Evolutionary conservation across 2,888 invertebrate species (phyloP).

Genomic region (Drosophila flavopinicola): DNA sequence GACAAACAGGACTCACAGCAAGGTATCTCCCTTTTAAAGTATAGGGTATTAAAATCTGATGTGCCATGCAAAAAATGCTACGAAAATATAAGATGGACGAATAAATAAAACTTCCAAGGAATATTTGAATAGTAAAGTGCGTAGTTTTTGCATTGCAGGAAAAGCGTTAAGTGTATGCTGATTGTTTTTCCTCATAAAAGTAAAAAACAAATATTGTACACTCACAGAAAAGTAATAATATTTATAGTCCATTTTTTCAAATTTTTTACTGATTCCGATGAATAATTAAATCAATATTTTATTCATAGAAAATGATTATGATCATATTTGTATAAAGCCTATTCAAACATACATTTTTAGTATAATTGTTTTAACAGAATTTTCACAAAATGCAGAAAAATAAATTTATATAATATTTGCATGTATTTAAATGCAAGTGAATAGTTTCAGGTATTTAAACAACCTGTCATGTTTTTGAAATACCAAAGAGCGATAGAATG

Average conservation of each 20-base stretch:
- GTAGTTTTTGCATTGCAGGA: constrained; percentile 3
- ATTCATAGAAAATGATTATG: no score
- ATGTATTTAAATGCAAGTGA: background rate
- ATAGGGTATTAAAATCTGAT: constrained; percentile 10
- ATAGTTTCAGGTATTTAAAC: background rate
- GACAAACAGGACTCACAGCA: no score
- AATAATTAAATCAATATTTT: no score
- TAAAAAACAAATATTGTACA: background rate
- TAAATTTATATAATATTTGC: no score
- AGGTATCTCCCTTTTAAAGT: no score
- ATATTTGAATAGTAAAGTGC: constrained; percentile 14
- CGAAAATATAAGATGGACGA: constrained; percentile 12
- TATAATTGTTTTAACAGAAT: no score
- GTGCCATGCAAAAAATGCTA: constrained; percentile 21
- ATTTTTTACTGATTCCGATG: no score
- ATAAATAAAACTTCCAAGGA: background rate
- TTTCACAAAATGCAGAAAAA: no score
- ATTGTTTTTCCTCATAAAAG: background rate
- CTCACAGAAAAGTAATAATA: no score
- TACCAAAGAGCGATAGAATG: background rate
- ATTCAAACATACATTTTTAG: no score
- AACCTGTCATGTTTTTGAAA: background rate
- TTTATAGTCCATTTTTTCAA: no score
- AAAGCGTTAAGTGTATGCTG: background rate
- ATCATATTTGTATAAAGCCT: no score